Base-by-base conservation (phyloP, 2,113 vertebrate genomes). In the Bufo bufo region DNA sequence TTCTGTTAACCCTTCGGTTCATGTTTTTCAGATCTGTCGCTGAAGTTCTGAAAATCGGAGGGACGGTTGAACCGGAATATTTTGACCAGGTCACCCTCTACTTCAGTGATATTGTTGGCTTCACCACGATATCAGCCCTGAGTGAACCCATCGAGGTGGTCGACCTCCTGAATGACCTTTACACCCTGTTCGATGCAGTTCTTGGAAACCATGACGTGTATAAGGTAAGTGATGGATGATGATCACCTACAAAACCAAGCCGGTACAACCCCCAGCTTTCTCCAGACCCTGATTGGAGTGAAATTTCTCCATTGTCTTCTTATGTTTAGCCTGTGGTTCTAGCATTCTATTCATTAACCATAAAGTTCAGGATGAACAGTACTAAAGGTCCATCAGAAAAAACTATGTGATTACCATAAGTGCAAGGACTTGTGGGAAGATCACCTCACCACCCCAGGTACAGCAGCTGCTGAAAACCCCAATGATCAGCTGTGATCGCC, bases 61-160 rank as follows among this genome's bases (percentile, higher is more conserved):
- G 91, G 78, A 96, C 95, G 0, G 97, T 98, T 61, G 94, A 99
- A 90, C 97, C 97, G 0, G 97, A 99, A 89, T 97, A 97, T 90
- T 99, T 99, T 89, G 97, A 99, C 88, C 94, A 97, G 90, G 97
- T 99, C 91, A 98, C 96, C 2, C 97, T 99, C 92, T 99, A 98
- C 93, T 99, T 99, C 94, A 99, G 96, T 10, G 97, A 97, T 89
- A 97, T 98, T 0, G 96, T 97, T 58, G 96, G 97, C 20, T 97
- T 97, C 92, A 98, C 96, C 0, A 98, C 97, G 72, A 98, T 98
- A 92, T 98, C 97, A 5, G 97, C 97, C 19, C 96, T 99, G 87
- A 99, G 97, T 43, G 97, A 98, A 61, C 97, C 97, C 84, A 98
- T 97, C 16, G 96, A 98, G 90, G 96, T 98, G 82, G 97, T 99